These are phyloP conservation scores for Timema podura DNA, from an alignment of 2,888 invertebrate species.

Conservation along the genomic window DNA sequence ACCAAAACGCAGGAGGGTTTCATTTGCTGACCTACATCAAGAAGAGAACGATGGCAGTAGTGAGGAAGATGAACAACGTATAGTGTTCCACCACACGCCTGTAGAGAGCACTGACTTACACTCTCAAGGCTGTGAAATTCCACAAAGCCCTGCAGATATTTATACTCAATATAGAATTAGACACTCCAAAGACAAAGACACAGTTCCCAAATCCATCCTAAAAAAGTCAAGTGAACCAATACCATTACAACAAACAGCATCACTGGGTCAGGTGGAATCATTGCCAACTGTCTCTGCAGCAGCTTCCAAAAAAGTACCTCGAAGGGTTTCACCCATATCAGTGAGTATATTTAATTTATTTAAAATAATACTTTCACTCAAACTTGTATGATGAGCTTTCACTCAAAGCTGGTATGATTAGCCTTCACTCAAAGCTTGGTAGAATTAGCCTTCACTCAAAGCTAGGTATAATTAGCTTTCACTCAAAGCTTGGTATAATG, in stretches of 20 bases:
- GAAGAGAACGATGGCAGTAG: not conserved
- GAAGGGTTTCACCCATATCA: no score
- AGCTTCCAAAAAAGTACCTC: no score
- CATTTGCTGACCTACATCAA: not conserved
- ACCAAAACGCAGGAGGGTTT: not conserved
- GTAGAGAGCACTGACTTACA: not conserved
- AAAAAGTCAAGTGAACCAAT: not conserved
- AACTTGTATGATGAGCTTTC: not conserved
- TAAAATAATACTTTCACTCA: not conserved
- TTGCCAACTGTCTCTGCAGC: not conserved
- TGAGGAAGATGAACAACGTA: not conserved
- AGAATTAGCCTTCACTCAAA: no score
- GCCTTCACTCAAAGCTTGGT: no score
- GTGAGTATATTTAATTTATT: not conserved
- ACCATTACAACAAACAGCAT: not conserved
- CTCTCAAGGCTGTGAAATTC: not conserved
- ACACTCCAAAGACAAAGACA: not conserved
- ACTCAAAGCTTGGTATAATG: no score
- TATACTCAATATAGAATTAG: not conserved
- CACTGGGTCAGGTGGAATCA: not conserved
- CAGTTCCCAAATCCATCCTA: constrained; percentile 1
- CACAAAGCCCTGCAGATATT: constrained; percentile 4
- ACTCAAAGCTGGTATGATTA: not conserved
- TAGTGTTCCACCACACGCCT: not conserved
- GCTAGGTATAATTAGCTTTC: no score